A percentile compares a stretch with the other conserved stretches of the same genome.
These are phyloP conservation scores for Eretmocerus hayati DNA, from an alignment of 2,888 invertebrate species.

Conservation along the genomic window DNA sequence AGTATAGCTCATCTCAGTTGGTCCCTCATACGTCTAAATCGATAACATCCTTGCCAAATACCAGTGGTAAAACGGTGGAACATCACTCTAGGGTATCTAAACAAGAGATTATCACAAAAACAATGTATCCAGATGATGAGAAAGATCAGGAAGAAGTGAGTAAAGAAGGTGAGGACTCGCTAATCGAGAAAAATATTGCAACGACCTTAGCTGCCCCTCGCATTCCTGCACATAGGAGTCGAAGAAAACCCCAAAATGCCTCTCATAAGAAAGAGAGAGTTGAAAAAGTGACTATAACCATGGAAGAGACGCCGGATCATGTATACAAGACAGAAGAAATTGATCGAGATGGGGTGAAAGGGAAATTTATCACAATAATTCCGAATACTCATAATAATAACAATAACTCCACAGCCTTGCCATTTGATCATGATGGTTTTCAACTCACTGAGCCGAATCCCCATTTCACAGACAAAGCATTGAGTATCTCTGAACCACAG, in stretches of 20 bases:
- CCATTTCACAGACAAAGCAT: too few species aligned
- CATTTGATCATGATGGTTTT: not conserved
- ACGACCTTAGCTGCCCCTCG: constrained; percentile 1
- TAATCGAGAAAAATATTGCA: not conserved
- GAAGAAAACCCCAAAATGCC: constrained; percentile 5
- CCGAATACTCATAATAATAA: too few species aligned
- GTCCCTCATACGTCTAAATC: too few species aligned
- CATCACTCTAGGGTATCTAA: constrained; percentile 33
- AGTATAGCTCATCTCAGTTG: too few species aligned
- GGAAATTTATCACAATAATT: constrained; percentile 27
- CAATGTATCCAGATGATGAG: constrained; percentile 25
- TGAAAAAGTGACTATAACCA: constrained; percentile 28
- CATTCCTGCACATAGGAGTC: not conserved
- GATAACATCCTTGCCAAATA: constrained; percentile 6
- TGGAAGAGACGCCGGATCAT: constrained; percentile 31
- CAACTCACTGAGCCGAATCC: constrained; percentile 5
- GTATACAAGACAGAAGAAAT: constrained; percentile 30
- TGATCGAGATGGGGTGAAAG: constrained; percentile 29
- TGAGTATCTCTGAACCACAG: too few species aligned
- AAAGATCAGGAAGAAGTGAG: constrained; percentile 8
- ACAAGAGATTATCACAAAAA: constrained; percentile 32
- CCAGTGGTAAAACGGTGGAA: constrained; percentile 27
- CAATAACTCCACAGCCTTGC: constrained; percentile 16
- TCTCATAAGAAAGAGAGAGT: constrained; percentile 24
- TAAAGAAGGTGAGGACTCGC: not conserved